Base-by-base conservation (phyloP, 2,113 vertebrate genomes). In the Lampris incognitus region DNA sequence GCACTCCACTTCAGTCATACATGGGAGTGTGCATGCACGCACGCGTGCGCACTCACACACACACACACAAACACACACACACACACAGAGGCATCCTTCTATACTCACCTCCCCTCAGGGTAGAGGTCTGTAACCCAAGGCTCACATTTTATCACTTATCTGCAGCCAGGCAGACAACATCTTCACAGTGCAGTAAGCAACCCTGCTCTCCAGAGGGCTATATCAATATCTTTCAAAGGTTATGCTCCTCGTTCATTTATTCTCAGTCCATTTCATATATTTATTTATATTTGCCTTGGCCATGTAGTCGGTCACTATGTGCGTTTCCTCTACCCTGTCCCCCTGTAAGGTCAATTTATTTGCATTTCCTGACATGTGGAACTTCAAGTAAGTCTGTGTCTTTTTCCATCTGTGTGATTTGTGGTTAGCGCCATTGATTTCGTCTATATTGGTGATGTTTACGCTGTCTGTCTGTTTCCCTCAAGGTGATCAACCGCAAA, bases 151-250 rank as follows among this genome's bases (percentile, higher is more conserved):
- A 71, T 75, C 56, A 8, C 44, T 72, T 76, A 72, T 77, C 84
- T 64, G 69, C 71, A 84, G 61, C 38, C 60, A 64, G 57, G 72
- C 67, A 73, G 76, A 63, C 72, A 46, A 36, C 41, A 46, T 42
- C 48, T 55, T 36, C 61, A 68, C 10, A 46, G 37, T 11, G 1
- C 67, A 57, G 8, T 67, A 24, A 75, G 72, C 66, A 69, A 3
- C 48, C 0, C 61, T 13, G 54, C 69, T 66, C n/a, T 40, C 46
- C 69, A 41, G 24, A 79, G 54, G 48, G 51, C 11, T 24, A 1
- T 37, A 59, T 75, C 24, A 51, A 38, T 48, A 68, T 37, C n/a
- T n/a, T 11, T 48, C 50, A 48, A 50, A 44, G 40, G 37, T 39
- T 76, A 7, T 51, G 38, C 24, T 5, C 46, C 44, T 64, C 36